Evolutionary conservation across 2,888 invertebrate species (phyloP).

Genomic region (Drosophila affinis): DNA sequence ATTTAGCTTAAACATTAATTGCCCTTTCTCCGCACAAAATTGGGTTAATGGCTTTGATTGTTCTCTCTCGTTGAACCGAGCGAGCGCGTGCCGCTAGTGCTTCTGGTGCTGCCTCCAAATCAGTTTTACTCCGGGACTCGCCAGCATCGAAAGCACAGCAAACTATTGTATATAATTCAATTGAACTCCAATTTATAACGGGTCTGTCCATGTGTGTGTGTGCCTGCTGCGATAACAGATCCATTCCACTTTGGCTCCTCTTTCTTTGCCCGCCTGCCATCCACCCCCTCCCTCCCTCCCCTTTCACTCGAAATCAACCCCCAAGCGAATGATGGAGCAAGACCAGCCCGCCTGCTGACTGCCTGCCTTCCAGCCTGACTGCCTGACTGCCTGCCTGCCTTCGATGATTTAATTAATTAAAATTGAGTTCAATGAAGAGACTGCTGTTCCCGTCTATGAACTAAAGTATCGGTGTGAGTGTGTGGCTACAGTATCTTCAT

Average conservation of each 20-base stretch:
- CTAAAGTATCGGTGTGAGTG: background rate
- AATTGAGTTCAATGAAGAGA: slow-evolving; percentile 79
- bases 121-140: slow-evolving; percentile 61
- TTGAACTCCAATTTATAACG: slow-evolving; percentile 78
- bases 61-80: slow-evolving; percentile 72
- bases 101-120: slow-evolving; percentile 54
- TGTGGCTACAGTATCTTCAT: slow-evolving; percentile 14
- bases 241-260: slow-evolving; percentile 27
- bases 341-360: slow-evolving; percentile 20
- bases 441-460: slow-evolving; percentile 8
- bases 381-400: slow-evolving; percentile 44
- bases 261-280: background rate
- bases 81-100: slow-evolving; percentile 22
- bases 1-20: slow-evolving; percentile 75
- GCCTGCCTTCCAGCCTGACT: slow-evolving; percentile 24
- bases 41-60: slow-evolving; percentile 81
- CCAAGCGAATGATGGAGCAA: slow-evolving; percentile 17
- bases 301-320: slow-evolving; percentile 36
- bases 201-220: slow-evolving; percentile 16
- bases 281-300: background rate
- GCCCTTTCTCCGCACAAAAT: slow-evolving; percentile 61
- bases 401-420: slow-evolving; percentile 81
- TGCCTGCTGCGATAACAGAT: slow-evolving; percentile 46
- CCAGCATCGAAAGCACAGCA: slow-evolving; percentile 51
- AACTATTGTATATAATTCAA: slow-evolving; percentile 80